Percentiles rank a stretch among this genome's conserved stretches.
Evolutionary conservation across 2,888 invertebrate species (phyloP).

Genomic region (Cyclophora punctaria): DNA sequence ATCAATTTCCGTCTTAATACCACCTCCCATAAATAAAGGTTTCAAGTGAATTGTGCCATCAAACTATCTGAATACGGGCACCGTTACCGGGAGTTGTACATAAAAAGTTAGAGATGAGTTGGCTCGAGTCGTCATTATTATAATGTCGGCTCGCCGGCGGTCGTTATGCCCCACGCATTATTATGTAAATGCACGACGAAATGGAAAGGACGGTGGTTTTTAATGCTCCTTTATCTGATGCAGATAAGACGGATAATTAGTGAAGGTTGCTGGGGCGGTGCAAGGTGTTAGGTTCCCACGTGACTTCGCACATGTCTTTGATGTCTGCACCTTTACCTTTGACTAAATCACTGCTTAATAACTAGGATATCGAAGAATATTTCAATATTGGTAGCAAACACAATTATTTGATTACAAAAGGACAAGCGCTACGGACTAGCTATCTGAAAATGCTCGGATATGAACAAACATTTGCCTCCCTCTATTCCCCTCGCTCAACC

Average conservation of each 20-base stretch:
- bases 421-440: slow-evolving; percentile 42
- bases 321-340: no score
- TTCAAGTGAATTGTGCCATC: slow-evolving; percentile 22
- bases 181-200: slow-evolving; percentile 69
- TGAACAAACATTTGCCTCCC: slow-evolving; percentile 28
- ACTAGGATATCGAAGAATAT: no score
- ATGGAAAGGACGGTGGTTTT: slow-evolving; percentile 57
- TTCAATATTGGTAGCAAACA: slow-evolving; percentile 49
- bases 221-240: slow-evolving; percentile 55
- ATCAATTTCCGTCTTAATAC: slow-evolving; percentile 16
- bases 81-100: slow-evolving; percentile 28
- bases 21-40: slow-evolving; percentile 19
- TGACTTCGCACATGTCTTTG: slow-evolving; percentile 13
- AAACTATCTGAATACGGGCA: slow-evolving; percentile 22
- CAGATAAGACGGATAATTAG: slow-evolving; percentile 66
- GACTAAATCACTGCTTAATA: no score
- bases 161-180: slow-evolving; percentile 66
- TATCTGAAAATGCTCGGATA: slow-evolving; percentile 33
- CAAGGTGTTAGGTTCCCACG: slow-evolving; percentile 59
- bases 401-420: slow-evolving; percentile 59
- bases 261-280: slow-evolving; percentile 42
- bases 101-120: slow-evolving; percentile 41
- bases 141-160: slow-evolving; percentile 50
- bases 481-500: slow-evolving; percentile 37
- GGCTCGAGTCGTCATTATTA: slow-evolving; percentile 46